phyloP scores from a whole-genome alignment of 2,113 vertebrate species.

The Petrocephalus microphthalmus region DNA sequence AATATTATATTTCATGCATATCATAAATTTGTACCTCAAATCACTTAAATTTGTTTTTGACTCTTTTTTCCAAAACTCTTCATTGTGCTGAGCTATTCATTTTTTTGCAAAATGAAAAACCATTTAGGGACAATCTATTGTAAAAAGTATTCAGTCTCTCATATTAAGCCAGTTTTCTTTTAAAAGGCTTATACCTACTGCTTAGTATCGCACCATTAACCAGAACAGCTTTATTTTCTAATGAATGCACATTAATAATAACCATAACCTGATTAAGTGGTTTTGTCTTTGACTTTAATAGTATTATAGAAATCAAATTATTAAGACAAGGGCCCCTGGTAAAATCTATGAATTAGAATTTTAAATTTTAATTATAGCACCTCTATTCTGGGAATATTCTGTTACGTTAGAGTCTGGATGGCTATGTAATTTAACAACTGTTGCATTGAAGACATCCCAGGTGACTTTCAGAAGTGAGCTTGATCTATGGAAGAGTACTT shows the following conservation, averaged over 20 bases:
- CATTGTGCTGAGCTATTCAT: background rate
- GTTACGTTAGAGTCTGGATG: background rate
- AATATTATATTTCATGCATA: background rate
- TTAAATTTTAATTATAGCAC: background rate
- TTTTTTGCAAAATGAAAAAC: background rate
- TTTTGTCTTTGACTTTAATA: background rate
- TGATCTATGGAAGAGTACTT: background rate
- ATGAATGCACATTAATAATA: conserved; percentile 5
- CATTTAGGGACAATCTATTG: background rate
- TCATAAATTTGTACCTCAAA: background rate
- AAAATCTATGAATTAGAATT: background rate
- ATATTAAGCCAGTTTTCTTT: background rate
- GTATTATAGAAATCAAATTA: conserved; percentile 5
- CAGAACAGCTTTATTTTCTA: background rate
- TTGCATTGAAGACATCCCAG: background rate
- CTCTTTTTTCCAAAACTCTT: background rate
- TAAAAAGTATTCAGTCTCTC: background rate
- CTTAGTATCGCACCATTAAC: background rate
- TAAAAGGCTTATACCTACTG: background rate
- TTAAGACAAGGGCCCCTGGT: background rate
- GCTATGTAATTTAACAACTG: background rate
- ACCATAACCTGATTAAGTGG: background rate
- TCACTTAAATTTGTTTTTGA: background rate
- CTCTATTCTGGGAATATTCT: background rate
- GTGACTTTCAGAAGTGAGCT: background rate